Evolutionary conservation across 1,140 invertebrate genomes (phyloP).

Genomic region (Musca vetustissima): DNA sequence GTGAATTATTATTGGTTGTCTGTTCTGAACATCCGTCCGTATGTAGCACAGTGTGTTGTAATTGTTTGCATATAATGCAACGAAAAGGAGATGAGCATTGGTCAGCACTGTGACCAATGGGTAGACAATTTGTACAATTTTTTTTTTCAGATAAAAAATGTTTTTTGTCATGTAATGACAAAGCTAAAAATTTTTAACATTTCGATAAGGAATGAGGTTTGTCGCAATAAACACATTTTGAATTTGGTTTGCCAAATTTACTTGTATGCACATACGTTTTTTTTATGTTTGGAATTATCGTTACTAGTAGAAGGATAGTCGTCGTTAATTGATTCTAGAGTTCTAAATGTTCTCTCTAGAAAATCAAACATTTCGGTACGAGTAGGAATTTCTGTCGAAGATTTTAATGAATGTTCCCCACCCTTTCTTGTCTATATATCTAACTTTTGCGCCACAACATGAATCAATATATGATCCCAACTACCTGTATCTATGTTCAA

Average conservation of each 20-base stretch:
- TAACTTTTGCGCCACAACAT: constrained; percentile 1
- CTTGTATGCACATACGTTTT: background rate
- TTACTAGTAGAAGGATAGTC: background rate
- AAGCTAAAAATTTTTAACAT: constrained; percentile 17
- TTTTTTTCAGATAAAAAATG: constrained; percentile 1
- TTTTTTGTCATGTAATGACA: background rate
- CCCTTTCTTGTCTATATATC: constrained; percentile 3
- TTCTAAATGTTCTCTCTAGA: constrained; percentile 20
- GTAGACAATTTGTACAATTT: constrained; percentile 12
- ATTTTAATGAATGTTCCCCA: constrained; percentile 16
- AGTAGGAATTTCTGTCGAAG: background rate
- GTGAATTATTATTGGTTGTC: background rate
- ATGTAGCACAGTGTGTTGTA: constrained; percentile 6
- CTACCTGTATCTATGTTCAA: background rate
- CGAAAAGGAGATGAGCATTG: constrained; percentile 10
- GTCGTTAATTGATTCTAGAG: constrained; percentile 17
- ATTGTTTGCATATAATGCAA: constrained; percentile 17
- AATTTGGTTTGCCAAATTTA: background rate
- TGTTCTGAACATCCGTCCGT: background rate
- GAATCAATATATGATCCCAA: constrained; percentile 12
- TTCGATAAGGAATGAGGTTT: constrained; percentile 12
- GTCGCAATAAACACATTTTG: constrained; percentile 1
- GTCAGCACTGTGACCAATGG: background rate
- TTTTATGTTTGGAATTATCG: background rate
- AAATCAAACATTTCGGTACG: constrained; percentile 4